Evolutionary conservation across 2,113 vertebrate species (phyloP).

Genomic region (Corythaixoides concolor): DNA sequence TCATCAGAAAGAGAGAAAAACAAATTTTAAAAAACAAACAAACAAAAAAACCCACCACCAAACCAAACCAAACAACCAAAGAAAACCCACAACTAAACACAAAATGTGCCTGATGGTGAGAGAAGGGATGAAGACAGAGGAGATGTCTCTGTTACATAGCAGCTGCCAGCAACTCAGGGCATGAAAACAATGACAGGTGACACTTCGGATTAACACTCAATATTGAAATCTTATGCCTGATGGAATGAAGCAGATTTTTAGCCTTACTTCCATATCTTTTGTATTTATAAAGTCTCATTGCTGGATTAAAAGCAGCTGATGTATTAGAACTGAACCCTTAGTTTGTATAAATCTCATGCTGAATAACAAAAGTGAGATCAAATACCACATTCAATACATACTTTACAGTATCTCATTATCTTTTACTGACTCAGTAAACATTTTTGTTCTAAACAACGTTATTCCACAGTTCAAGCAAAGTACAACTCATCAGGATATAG

Average conservation of each 20-base stretch:
- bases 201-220: not conserved
- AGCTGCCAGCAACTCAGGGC: not conserved
- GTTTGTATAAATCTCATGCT: not conserved
- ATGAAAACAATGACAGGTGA: not conserved
- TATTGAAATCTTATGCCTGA: not conserved
- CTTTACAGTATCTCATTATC: not conserved
- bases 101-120: not conserved
- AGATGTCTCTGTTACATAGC: not conserved
- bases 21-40: not conserved
- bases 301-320: not conserved
- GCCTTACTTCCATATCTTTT: not conserved
- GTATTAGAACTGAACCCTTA: not conserved
- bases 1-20: not conserved
- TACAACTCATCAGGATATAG: not conserved
- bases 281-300: not conserved
- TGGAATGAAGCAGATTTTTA: not conserved
- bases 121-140: not conserved
- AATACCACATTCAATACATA: not conserved
- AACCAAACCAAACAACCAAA: too few species aligned
- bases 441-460: not conserved
- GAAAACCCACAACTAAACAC: too few species aligned
- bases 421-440: not conserved
- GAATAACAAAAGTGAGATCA: not conserved
- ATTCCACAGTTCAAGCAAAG: not conserved
- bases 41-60: too few species aligned